Percentiles rank a stretch among this genome's conserved stretches.
Evolutionary conservation across 2,797 vertebrate species (phyloP).

Genomic region (Limnodromus scolopaceus): DNA sequence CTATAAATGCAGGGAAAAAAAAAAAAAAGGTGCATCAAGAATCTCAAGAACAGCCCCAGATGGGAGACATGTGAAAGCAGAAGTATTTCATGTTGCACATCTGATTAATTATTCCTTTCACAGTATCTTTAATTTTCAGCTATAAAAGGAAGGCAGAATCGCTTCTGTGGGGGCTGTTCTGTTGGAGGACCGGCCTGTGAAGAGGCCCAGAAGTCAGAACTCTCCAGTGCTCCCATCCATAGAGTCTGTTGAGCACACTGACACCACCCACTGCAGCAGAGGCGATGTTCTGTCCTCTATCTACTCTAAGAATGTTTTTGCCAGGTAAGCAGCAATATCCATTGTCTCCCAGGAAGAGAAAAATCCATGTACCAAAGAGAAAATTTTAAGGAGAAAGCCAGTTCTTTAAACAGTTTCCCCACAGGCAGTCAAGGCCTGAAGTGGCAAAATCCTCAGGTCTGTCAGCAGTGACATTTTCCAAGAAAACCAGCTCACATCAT

Average conservation of each 20-base stretch:
- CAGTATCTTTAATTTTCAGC: neutral
- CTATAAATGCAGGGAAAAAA: neutral
- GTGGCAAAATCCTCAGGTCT: neutral
- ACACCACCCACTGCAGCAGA: neutral
- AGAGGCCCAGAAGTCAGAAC: neutral
- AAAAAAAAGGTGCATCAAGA: neutral
- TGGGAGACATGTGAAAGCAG: accelerated
- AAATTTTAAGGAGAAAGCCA: neutral
- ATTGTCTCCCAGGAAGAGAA: neutral
- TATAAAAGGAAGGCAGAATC: neutral
- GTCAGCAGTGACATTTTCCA: accelerated
- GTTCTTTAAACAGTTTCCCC: neutral
- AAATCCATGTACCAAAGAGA: accelerated
- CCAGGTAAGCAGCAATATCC: neutral
- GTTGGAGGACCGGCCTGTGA: neutral
- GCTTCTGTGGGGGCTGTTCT: neutral
- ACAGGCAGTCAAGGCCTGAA: neutral
- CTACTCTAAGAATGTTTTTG: neutral
- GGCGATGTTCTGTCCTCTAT: neutral
- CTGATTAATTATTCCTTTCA: neutral
- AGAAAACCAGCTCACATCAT: neutral
- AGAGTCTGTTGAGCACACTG: accelerated
- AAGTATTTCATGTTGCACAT: neutral
- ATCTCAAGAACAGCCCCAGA: neutral
- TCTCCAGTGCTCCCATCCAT: accelerated